Evolutionary conservation across 1,140 invertebrate species (phyloP).

Genomic region (Drosophila subpulchrella): DNA sequence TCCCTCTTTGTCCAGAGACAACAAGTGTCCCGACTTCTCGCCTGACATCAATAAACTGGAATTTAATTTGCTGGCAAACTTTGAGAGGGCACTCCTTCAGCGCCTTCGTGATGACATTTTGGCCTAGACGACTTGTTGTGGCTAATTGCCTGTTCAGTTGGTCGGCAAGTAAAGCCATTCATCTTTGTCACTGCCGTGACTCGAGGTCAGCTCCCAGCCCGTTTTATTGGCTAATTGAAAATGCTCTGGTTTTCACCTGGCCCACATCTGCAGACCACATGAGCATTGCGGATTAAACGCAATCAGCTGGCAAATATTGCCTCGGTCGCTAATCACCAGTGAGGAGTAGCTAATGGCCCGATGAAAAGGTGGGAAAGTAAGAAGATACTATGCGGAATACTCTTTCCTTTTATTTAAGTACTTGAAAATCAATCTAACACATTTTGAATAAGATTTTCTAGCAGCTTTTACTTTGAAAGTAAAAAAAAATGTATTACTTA

Average conservation of each 20-base stretch:
- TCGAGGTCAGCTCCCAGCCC: slow-evolving; percentile 12
- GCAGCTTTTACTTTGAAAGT: too few relatives aligned
- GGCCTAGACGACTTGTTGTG: slow-evolving; percentile 44
- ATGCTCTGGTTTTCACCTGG: slow-evolving; percentile 23
- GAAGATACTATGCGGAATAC: neutral
- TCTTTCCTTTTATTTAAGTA: neutral
- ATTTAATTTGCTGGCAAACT: slow-evolving; percentile 54
- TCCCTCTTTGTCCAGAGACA: slow-evolving; percentile 42
- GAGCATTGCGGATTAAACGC: slow-evolving; percentile 25
- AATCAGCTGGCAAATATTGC: slow-evolving; percentile 44
- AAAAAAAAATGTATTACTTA: too few relatives aligned
- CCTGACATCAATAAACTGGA: slow-evolving; percentile 65
- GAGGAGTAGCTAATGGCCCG: neutral
- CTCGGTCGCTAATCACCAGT: slow-evolving; percentile 24
- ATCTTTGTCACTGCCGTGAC: slow-evolving; percentile 61
- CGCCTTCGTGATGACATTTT: slow-evolving; percentile 52
- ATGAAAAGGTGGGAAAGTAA: slow-evolving; percentile 6
- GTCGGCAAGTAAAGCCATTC: slow-evolving; percentile 52
- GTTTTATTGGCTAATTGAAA: slow-evolving; percentile 42
- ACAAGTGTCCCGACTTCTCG: slow-evolving; percentile 57
- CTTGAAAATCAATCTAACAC: too few relatives aligned
- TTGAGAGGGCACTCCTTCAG: slow-evolving; percentile 34
- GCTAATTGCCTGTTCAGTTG: slow-evolving; percentile 62
- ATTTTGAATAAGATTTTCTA: too few relatives aligned
- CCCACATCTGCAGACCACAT: neutral